Conservation (phyloP, 1,140 invertebrate species). For the Conus ventricosus region DNA sequence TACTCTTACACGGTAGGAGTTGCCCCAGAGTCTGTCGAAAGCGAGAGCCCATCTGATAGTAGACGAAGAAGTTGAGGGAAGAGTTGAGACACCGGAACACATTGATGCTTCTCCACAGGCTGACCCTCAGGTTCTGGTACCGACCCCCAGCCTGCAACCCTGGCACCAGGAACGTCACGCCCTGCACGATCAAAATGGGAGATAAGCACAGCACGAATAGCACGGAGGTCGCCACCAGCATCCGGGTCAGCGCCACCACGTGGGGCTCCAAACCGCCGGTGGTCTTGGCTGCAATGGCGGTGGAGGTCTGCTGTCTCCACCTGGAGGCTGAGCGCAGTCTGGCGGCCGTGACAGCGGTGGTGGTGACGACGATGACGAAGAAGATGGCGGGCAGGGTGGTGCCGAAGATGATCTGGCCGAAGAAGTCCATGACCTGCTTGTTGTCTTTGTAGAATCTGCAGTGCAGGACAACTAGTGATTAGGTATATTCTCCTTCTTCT, state of each 20-base stretch:
- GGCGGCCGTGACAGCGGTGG: conserved; percentile 26
- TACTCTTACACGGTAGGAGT: not conserved
- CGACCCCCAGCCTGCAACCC: not conserved
- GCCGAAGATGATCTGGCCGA: conserved; percentile 19
- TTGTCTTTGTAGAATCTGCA: conserved; percentile 27
- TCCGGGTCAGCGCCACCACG: conserved; percentile 24
- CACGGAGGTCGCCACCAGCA: conserved; percentile 15
- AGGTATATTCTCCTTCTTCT: not conserved
- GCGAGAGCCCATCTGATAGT: conserved; percentile 22
- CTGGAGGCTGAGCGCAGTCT: conserved; percentile 1
- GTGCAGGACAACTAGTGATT: too few species aligned
- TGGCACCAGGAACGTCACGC: not conserved
- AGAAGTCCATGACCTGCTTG: conserved; percentile 23
- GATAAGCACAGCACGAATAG: conserved; percentile 27
- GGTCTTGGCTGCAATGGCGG: not conserved
- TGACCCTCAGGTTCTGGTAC: not conserved
- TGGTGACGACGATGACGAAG: conserved; percentile 20
- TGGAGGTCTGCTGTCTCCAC: conserved; percentile 8
- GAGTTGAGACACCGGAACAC: not conserved
- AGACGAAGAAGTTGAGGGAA: conserved; percentile 30
- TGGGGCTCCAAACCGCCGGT: not conserved
- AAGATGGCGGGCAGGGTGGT: not conserved
- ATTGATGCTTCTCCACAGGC: conserved; percentile 18
- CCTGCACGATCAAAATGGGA: not conserved
- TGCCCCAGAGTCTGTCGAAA: conserved; percentile 19